Evolutionary conservation across 2,888 invertebrate genomes (phyloP).

Genomic region (Digitonthophagus gazella): DNA sequence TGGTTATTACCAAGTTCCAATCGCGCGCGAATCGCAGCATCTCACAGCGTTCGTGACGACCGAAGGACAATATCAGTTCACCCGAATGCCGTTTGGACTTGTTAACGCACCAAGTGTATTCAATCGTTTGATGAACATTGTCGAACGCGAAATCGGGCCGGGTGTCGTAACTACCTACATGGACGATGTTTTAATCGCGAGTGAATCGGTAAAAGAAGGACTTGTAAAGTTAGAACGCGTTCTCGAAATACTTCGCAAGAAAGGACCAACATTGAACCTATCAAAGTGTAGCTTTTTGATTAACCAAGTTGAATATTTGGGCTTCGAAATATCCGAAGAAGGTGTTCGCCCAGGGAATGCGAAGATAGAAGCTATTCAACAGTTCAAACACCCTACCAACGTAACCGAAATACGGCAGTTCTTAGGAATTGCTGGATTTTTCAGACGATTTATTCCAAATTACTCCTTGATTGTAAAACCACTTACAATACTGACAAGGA

Average conservation of each 20-base stretch:
- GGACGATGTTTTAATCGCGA: conserved; percentile 33
- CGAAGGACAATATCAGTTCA: conserved; percentile 37
- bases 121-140: conserved; percentile 32
- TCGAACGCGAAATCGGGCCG: background rate
- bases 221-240: conserved; percentile 19
- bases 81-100: no score
- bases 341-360: conserved; percentile 6
- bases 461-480: conserved; percentile 16
- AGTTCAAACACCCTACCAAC: background rate
- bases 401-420: conserved; percentile 11
- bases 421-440: conserved; percentile 12
- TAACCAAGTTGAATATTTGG: conserved; percentile 12
- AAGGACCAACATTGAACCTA: background rate
- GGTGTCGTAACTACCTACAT: conserved; percentile 24
- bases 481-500: conserved; percentile 18
- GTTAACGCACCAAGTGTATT: conserved; percentile 39
- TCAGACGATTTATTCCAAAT: conserved; percentile 20
- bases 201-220: conserved; percentile 29
- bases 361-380: conserved; percentile 10
- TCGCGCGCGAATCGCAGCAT: no score
- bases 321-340: background rate
- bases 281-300: conserved; percentile 10
- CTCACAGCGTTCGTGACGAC: conserved; percentile 36
- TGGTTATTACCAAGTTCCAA: no score
- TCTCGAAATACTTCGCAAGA: conserved; percentile 18